phyloP scores from a whole-genome alignment of 2,113 vertebrate genomes.

The Astur gentilis region DNA sequence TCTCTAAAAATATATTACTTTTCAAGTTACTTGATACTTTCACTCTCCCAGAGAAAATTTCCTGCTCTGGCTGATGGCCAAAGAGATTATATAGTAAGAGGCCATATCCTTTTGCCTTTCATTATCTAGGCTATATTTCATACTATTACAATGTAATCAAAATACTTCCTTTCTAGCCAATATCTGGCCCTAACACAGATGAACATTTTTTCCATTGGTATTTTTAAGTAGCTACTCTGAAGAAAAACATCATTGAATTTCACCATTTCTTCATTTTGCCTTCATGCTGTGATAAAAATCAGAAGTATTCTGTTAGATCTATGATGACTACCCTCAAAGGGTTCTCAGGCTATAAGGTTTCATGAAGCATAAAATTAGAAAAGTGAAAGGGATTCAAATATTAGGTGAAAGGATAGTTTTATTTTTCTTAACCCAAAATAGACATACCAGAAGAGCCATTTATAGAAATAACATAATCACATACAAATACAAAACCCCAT shows the following conservation, averaged over 20 bases:
- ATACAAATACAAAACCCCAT: not conserved
- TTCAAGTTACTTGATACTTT: conserved; percentile 54
- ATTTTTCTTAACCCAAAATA: conserved; percentile 15
- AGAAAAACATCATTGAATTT: not conserved
- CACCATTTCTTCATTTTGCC: conserved; percentile 6
- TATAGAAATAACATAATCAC: not conserved
- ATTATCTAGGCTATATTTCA: conserved; percentile 62
- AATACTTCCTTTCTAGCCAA: conserved; percentile 48
- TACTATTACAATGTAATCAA: conserved; percentile 61
- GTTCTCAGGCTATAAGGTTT: conserved; percentile 59
- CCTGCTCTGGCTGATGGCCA: conserved; percentile 69
- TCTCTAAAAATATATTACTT: conserved; percentile 59
- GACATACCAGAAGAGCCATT: not conserved
- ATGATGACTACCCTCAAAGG: not conserved
- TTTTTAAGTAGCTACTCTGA: conserved; percentile 46
- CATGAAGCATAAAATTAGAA: conserved; percentile 37
- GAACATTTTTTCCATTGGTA: conserved; percentile 34
- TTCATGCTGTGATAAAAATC: conserved; percentile 10
- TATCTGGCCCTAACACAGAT: conserved; percentile 26
- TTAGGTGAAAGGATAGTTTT: not conserved
- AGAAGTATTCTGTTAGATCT: conserved; percentile 11
- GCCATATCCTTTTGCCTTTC: conserved; percentile 58
- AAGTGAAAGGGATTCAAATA: conserved; percentile 27
- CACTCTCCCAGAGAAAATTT: conserved; percentile 60
- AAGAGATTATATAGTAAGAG: conserved; percentile 57